Percentiles rank a stretch among this genome's conserved stretches.
These are phyloP conservation scores for Orientallactaga bullata DNA, from an alignment of 2,113 vertebrate species.

Conservation along the genomic window DNA sequence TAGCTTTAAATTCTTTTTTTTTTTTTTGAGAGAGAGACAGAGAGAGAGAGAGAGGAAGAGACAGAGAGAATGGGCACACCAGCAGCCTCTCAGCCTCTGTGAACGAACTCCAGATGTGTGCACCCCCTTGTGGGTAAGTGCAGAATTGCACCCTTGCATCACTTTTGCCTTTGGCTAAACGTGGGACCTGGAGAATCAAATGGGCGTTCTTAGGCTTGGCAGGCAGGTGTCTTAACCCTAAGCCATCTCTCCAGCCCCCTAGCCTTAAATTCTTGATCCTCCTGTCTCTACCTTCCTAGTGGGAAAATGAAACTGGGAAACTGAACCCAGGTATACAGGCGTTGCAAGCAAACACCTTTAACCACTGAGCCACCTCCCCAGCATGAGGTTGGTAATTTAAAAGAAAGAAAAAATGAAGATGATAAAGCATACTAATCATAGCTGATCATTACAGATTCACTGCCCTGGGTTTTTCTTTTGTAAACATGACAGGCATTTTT, in stretches of 20 bases:
- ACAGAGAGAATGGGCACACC: no score
- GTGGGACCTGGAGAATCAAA: no score
- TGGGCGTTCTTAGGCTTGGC: no score
- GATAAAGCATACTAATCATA: background rate
- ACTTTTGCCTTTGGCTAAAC: no score
- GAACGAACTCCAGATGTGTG: no score
- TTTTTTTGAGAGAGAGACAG: no score
- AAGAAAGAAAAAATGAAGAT: conserved; percentile 54
- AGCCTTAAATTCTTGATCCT: background rate
- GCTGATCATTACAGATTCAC: background rate
- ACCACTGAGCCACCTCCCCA: conserved; percentile 76
- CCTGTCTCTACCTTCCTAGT: background rate
- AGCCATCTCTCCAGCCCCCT: background rate
- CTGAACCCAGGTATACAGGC: conserved; percentile 84
- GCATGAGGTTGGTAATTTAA: conserved; percentile 63
- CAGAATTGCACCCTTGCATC: no score
- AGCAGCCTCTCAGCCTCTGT: no score
- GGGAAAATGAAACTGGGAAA: background rate
- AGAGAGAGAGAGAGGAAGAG: no score
- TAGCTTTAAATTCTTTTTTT: background rate
- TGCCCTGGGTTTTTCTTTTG: background rate
- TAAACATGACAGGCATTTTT: conserved; percentile 28
- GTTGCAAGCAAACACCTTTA: no score
- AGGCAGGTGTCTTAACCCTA: background rate
- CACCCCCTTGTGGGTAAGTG: no score